Base-by-base conservation (phyloP, 1,140 invertebrate species). In the Drosophila pruinosa region DNA sequence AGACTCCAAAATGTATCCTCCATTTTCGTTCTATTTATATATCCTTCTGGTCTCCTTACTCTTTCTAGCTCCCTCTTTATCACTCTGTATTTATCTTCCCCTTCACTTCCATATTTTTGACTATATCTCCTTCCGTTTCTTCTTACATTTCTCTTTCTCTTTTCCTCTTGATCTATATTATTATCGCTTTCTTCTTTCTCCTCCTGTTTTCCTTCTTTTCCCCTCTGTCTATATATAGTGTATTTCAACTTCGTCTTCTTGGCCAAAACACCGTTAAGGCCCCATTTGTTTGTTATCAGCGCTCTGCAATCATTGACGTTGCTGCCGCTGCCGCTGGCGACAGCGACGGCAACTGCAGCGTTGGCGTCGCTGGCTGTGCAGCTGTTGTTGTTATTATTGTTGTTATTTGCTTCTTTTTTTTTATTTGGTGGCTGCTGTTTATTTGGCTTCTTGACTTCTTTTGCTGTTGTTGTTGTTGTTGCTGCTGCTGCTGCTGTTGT, bases 261-360 rank as follows among this genome's bases (percentile, higher is more conserved):
- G 10, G 14, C 19, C 15, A 4, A 31, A 19, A 50, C 7, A 2
- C 22, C 14, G 28, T 21, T 47, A 26, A 28, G 14, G 31, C 17
- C 17, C 17, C 17, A 41, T 21, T 57, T 70, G 53, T 38, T 62
- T 73, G 61, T 89, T 78, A 86, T 77, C 85, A 85, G 77, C 76
- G 38, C 19, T 26, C 36, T 72, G 77, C 74, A 81, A 85, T 85
- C 80, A 62, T 34, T 52, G 59, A 65, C 38, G 50, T 78, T 50
- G 53, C 43, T 69, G 63, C 26, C 64, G 41, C 39, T 74, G 70
- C 34, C 39, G n/a, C 34, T 14, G 48, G 31, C 47, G 22, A 47
- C 58, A 39, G 21, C 21, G 50, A 12, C 14, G 62, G n/a, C n/a
- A n/a, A n/a, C 10, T 5, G 31, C n/a, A n/a, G 45, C 56, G 28